A percentile compares a stretch with the other conserved stretches of the same genome.
Conservation (phyloP, 2,113 vertebrate genomes). For the Xiphias gladius region DNA sequence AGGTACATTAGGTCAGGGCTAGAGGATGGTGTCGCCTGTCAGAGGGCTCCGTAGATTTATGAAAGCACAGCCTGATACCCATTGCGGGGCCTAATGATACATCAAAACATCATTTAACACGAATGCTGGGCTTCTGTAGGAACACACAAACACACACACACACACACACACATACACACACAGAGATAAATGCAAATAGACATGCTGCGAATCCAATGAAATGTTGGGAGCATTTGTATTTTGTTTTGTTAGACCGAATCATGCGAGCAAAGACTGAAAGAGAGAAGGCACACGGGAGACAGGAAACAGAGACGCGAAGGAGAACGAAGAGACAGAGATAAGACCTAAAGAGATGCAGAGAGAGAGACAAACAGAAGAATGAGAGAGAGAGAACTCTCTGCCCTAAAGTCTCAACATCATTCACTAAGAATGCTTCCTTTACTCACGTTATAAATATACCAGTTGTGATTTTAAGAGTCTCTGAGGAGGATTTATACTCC, state of each 20-base stretch:
- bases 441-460: neutral
- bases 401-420: neutral
- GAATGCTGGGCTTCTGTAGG: neutral
- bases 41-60: no score
- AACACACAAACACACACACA: neutral
- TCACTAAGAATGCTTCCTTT: constrained; percentile 2
- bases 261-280: neutral
- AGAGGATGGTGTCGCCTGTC: no score
- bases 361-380: neutral
- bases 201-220: neutral
- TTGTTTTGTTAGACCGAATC: neutral
- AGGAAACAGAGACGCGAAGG: neutral
- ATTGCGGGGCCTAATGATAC: neutral
- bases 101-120: neutral
- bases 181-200: no score
- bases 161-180: neutral
- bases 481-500: neutral
- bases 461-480: neutral
- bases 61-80: no score
- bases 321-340: neutral
- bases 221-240: neutral
- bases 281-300: neutral
- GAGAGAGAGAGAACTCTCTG: neutral
- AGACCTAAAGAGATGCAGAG: neutral
- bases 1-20: no score